Evolutionary conservation across 2,888 invertebrate genomes (phyloP), one percentile per base, ranked within the genome.

Genomic region (Erebia epiphron): DNA sequence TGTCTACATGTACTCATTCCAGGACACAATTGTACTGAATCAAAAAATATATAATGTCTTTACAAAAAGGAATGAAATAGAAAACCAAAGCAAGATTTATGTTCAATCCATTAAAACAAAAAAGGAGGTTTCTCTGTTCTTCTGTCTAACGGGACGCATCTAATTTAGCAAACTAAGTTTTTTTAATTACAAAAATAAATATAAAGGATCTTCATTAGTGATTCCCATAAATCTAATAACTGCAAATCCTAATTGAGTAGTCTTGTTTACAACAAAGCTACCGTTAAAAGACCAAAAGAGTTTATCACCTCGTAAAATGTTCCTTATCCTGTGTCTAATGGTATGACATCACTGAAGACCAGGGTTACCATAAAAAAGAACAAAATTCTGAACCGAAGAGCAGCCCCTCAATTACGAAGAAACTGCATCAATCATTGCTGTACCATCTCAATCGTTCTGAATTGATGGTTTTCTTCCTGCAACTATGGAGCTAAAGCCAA

Each of bases 291-390:
- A 57, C 69, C 66, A 63, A 70, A 70, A 69, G 72, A 78, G 80
- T 77, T 80, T 79, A 73, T 83, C 81, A 79, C 80, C 78, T 82
- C 80, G 73, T 83, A 82, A 82, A 73, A 52, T 70, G 81, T 81
- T 82, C 80, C 83, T 86, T 87, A 87, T 87, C 88, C 85, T 79
- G 69, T 80, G 74, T 75, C 83, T 83, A 83, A 80, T 82, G 78
- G 83, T 75, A 87, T 92, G 92, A 92, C 91, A 86, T 92, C 92
- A 92, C 78, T 78, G 16, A 67, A 67, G n/a, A 50, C 41, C 18
- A 67, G 67, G 67, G 67, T 67, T 72, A 73, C 67, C 67, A 67
- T 61, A 61, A 67, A 67, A 4, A 58, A 16, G 13, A 58, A 35
- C 52, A 16, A 35, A 64, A 21, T n/a, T 35, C 52, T 13, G 46